Base-by-base conservation (phyloP, 2,888 invertebrate species). In the Oligia strigilis region DNA sequence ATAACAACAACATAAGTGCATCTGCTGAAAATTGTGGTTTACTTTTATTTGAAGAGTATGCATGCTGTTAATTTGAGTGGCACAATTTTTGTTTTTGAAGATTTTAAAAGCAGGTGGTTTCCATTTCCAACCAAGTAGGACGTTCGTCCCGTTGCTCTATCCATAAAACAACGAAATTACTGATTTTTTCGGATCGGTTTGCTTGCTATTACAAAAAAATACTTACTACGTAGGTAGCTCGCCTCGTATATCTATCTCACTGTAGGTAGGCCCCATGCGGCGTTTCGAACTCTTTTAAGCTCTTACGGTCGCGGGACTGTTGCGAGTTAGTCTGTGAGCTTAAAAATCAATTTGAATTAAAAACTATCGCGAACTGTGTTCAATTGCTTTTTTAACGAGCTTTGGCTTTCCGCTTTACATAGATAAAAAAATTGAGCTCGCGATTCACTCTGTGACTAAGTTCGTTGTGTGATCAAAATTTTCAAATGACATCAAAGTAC, bases 311-410 rank as follows among this genome's bases (percentile, higher is more conserved):
- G 36, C 46, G 11, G 9, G 29, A 81, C 29, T 55, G 13, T 36
- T 13, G 40, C 19, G 40, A 76, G 73, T 78, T 74, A 67, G 58
- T 74, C 66, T 2, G 64, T 72, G 65, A 81, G 85, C 77, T 85
- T 84, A 72, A 81, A 74, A 74, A 76, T 84, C 85, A 72, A 81
- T 85, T 71, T 71, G 85, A 85, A 85, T 75, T 85, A 77, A 81
- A 77, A 83, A 75, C 71, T 76, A 55, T 72, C 46, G 67, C 14
- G 4, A 52, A 29, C 69, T 70, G 46, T n/a, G 19, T 72, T 40
- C 52, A 11, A 58, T 85, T 40, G 4, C 40, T 81, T 82, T 72
- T 66, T 58, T 3, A n/a, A n/a, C 11, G 0, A n/a, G 58, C 58
- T 60, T n/a, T 60, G 11, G 29, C 11, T 72, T 67, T 77, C 1